Conservation (phyloP, 92 coral and sea anemone genomes). For the Zoanthus sociatus region DNA sequence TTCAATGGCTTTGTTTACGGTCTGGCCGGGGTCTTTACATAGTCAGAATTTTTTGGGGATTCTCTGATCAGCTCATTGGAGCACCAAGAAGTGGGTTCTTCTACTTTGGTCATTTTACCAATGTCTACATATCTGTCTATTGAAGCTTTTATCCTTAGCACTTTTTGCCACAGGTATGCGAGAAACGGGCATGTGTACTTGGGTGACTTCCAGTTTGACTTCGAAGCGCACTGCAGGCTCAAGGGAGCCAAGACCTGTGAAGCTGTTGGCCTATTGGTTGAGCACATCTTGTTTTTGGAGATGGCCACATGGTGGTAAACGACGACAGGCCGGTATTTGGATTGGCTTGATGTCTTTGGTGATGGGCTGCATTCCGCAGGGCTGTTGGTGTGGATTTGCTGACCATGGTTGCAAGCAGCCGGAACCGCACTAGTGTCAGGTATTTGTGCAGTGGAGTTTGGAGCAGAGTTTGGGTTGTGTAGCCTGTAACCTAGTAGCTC, state of each 20-base stretch:
- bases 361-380: background rate
- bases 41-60: constrained; percentile 63
- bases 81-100: too few relatives aligned
- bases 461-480: background rate
- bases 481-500: background rate
- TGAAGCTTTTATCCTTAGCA: constrained; percentile 47
- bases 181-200: constrained; percentile 59
- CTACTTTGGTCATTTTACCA: constrained; percentile 50
- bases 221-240: background rate
- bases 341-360: background rate
- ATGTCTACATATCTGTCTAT: constrained; percentile 54
- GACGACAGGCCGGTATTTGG: background rate
- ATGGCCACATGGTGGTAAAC: background rate
- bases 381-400: background rate
- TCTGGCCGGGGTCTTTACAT: constrained; percentile 66
- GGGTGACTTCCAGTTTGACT: constrained; percentile 28
- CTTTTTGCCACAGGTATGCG: constrained; percentile 64
- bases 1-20: constrained; percentile 59
- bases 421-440: background rate
- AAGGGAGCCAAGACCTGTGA: background rate
- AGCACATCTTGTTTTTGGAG: background rate
- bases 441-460: background rate
- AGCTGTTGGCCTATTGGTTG: background rate
- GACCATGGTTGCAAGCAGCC: background rate
- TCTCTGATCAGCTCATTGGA: constrained; percentile 40